Evolutionary conservation across 2,888 invertebrate species (phyloP).

Genomic region (Eupithecia tripunctaria): DNA sequence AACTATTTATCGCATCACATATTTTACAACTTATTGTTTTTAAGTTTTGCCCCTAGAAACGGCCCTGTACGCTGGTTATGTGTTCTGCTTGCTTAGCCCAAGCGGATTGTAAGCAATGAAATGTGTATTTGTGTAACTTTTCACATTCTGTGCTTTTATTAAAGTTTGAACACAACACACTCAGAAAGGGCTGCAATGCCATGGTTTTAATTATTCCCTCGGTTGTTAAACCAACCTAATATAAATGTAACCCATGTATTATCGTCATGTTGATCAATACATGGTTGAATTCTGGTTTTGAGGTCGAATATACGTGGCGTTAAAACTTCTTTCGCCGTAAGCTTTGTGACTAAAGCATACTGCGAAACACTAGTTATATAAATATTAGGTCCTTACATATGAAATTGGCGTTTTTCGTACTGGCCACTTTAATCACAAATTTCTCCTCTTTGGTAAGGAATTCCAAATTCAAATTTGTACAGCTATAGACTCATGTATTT

Average conservation of each 20-base stretch:
- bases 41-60: background rate
- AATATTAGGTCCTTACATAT: too few relatives aligned
- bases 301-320: background rate
- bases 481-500: too few relatives aligned
- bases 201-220: constrained; percentile 35
- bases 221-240: constrained; percentile 22
- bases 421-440: too few relatives aligned
- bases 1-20: too few relatives aligned
- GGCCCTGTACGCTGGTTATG: constrained; percentile 27
- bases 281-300: background rate
- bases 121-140: constrained; percentile 43
- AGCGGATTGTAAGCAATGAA: constrained; percentile 36
- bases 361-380: too few relatives aligned
- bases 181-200: constrained; percentile 27
- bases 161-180: constrained; percentile 36
- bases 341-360: too few relatives aligned
- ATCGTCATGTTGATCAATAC: background rate
- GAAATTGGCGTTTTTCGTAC: too few relatives aligned
- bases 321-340: background rate
- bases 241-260: background rate
- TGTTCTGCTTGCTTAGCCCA: constrained; percentile 32
- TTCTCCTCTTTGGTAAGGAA: too few relatives aligned
- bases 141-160: constrained; percentile 38
- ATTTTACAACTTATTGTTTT: background rate
- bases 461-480: too few relatives aligned